Base-by-base conservation (phyloP, 2,113 vertebrate genomes). In the Saimiri boliviensis region DNA sequence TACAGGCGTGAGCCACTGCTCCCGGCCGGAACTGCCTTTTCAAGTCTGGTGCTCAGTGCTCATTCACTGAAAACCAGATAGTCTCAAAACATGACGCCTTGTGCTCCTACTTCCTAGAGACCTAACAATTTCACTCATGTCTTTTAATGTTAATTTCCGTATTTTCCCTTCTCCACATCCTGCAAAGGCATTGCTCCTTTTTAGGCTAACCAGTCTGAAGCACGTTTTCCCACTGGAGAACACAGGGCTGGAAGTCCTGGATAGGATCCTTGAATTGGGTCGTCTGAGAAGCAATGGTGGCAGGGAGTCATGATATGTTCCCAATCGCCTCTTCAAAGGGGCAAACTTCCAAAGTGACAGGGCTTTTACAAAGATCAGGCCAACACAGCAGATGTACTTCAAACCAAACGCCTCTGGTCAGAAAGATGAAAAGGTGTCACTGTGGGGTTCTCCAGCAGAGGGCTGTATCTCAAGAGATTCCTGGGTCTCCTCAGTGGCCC, bases 221-320 rank as follows among this genome's bases (percentile, higher is more conserved):
- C 19, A 10, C 1, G 30, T 27, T 49, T 40, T 23, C 37, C 11
- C n/a, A 37, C 37, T 16, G 35, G 60, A 11, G 30, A 73, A 71
- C 32, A 19, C 11, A 30, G 63, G 52, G 37, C 32, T 9, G 3
- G n/a, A 63, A 3, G 25, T 3, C 16, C 58, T 3, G 32, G 52
- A 13, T 5, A 20, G n/a, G 70, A 20, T 12, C 2, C 5, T 1
- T 0, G 2, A 37, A 1, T 4, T 6, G 21, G 27, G 2, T 2
- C 6, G 40, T 3, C 0, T 0, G 7, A 19, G 32, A 25, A 27
- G 32, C 20, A 21, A 4, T 0, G 19, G 49, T 16, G 40, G 16
- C 30, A 8, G 45, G 6, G 74, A 35, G 56, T 20, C 45, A 4
- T 0, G 27, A 14, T 19, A 37, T 0, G 27, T 3, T 74, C 84